These are phyloP conservation scores for Crax fasciolata DNA, from an alignment of 2,797 vertebrate species.

Conservation along the genomic window DNA sequence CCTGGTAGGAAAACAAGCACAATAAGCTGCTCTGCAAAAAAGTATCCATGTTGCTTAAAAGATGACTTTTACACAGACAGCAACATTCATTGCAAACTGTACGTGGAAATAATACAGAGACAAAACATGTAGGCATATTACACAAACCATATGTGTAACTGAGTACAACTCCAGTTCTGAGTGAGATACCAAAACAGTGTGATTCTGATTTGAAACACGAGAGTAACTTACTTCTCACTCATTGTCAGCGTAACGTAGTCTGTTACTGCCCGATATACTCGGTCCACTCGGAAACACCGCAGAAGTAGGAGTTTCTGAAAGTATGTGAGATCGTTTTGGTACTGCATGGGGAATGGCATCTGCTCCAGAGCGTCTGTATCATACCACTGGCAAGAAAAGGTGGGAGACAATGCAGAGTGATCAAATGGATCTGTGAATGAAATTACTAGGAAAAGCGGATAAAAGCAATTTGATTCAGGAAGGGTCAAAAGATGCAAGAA, in stretches of 20 bases:
- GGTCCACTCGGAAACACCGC: slow-evolving; percentile 95
- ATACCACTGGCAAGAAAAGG: slow-evolving; percentile 88
- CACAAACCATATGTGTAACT: rapidly evolving
- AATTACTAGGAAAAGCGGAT: not conserved
- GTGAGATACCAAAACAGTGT: not conserved
- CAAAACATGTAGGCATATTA: not conserved
- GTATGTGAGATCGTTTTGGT: slow-evolving; percentile 82
- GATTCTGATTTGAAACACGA: not conserved
- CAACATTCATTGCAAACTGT: not conserved
- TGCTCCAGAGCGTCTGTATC: slow-evolving; percentile 92
- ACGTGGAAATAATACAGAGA: not conserved
- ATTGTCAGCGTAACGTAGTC: slow-evolving; percentile 91
- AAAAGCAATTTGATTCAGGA: not conserved
- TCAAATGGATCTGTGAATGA: not conserved
- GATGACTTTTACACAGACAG: not conserved
- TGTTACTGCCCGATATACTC: slow-evolving; percentile 92
- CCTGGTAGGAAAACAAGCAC: slow-evolving; percentile 76
- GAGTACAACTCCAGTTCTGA: not conserved
- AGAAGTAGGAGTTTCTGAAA: slow-evolving; percentile 95
- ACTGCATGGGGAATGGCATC: slow-evolving; percentile 86
- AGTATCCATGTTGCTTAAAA: not conserved
- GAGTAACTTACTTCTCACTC: slow-evolving; percentile 89
- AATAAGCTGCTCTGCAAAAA: not conserved
- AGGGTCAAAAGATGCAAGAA: not conserved
- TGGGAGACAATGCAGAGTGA: not conserved